Evolutionary conservation across 2,888 invertebrate species (phyloP).

Genomic region (Chalcis sispes): DNA sequence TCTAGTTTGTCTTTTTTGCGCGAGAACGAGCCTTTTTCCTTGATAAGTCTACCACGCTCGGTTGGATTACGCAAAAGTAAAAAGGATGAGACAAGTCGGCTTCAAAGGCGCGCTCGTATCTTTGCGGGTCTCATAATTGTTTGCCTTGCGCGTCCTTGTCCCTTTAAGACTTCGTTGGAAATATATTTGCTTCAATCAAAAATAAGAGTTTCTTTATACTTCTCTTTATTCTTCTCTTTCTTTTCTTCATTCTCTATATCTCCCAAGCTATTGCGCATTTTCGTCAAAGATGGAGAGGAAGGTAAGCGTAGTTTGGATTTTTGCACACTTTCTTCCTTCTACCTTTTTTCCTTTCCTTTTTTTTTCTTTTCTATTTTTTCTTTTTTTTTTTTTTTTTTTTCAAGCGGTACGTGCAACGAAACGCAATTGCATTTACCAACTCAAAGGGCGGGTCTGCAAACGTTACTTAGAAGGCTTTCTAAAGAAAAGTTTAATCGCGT

Average conservation of each 20-base stretch:
- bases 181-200: slow-evolving; percentile 30
- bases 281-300: not conserved
- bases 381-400: slow-evolving; percentile 6
- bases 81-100: not conserved
- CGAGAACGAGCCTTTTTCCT: slow-evolving; percentile 40
- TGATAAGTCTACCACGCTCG: slow-evolving; percentile 51
- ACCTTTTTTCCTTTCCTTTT: not conserved
- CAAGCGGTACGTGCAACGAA: not conserved
- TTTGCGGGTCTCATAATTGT: slow-evolving; percentile 40
- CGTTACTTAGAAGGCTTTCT: slow-evolving; percentile 5
- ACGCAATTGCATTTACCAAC: slow-evolving; percentile 33
- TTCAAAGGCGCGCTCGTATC: slow-evolving; percentile 29
- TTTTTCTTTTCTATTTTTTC: not conserved
- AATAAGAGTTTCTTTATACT: not conserved
- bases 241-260: not conserved
- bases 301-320: too few relatives aligned
- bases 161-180: slow-evolving; percentile 14
- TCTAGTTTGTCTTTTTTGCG: slow-evolving; percentile 51
- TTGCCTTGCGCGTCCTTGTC: slow-evolving; percentile 25
- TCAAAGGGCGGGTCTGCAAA: slow-evolving; percentile 26
- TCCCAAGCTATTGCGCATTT: not conserved
- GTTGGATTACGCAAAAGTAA: slow-evolving; percentile 27
- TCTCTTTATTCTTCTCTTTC: not conserved
- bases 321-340: too few relatives aligned
- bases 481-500: slow-evolving; percentile 35